Percentiles rank a stretch among this genome's conserved stretches.
These are phyloP conservation scores for Jacana jacana DNA, from an alignment of 2,113 vertebrate species.

Conservation along the genomic window DNA sequence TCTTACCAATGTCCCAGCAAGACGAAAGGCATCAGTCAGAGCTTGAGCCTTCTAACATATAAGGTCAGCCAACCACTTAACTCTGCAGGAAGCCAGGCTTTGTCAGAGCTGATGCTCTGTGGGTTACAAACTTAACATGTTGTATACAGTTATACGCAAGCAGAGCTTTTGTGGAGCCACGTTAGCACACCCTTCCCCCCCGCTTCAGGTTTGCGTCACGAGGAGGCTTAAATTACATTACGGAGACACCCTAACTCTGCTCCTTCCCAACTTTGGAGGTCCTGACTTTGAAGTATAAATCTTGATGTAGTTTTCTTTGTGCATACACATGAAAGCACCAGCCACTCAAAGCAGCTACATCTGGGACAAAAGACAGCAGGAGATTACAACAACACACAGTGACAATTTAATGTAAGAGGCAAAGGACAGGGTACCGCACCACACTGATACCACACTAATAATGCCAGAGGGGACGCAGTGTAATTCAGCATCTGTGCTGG, in stretches of 20 bases:
- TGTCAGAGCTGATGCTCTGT: conserved; percentile 41
- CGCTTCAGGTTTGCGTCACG: conserved; percentile 4
- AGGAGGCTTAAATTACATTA: conserved; percentile 14
- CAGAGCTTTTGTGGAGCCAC: conserved; percentile 34
- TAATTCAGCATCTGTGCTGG: conserved; percentile 43
- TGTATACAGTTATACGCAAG: conserved; percentile 18
- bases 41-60: conserved; percentile 26
- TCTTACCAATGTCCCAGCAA: conserved; percentile 53
- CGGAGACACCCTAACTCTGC: not conserved
- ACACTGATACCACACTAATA: conserved; percentile 23
- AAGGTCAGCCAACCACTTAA: conserved; percentile 62
- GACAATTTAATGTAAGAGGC: not conserved
- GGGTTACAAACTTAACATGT: conserved; percentile 41
- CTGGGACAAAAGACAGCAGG: conserved; percentile 54
- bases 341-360: conserved; percentile 43
- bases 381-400: conserved; percentile 48
- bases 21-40: conserved; percentile 50
- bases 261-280: conserved; percentile 32
- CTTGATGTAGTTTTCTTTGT: conserved; percentile 54
- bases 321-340: conserved; percentile 43
- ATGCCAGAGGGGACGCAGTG: not conserved
- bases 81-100: conserved; percentile 47
- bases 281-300: conserved; percentile 48
- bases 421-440: conserved; percentile 32
- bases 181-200: not conserved